Evolutionary conservation across 2,888 invertebrate species (phyloP).

Genomic region (Eupithecia abbreviata): DNA sequence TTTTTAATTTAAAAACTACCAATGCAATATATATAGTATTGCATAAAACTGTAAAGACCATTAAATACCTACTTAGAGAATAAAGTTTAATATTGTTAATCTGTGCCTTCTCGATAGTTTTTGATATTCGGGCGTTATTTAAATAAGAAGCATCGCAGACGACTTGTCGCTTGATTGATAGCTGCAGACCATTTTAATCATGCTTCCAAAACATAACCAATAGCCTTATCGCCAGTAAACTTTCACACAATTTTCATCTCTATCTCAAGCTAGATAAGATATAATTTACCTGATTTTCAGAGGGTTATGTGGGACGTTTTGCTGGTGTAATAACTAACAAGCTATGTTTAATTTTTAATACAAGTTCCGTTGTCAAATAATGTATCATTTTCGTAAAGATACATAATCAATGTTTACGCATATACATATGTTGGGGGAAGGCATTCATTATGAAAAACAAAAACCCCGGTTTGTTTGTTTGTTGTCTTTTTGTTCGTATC

Average conservation of each 20-base stretch:
- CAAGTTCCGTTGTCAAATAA: constrained; percentile 61
- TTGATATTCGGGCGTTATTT: constrained; percentile 62
- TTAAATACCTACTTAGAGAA: too few relatives aligned
- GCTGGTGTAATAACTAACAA: constrained; percentile 25
- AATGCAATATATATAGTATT: background rate
- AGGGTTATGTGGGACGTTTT: constrained; percentile 17
- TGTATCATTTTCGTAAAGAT: constrained; percentile 51
- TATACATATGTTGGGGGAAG: constrained; percentile 13
- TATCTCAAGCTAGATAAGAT: constrained; percentile 4
- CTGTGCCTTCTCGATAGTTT: constrained; percentile 33
- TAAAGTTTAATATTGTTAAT: background rate
- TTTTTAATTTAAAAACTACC: too few relatives aligned
- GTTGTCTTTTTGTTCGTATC: background rate
- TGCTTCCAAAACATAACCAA: constrained; percentile 48
- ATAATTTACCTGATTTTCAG: constrained; percentile 10
- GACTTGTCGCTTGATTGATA: constrained; percentile 78
- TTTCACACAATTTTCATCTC: constrained; percentile 36
- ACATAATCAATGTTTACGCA: constrained; percentile 40
- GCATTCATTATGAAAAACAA: constrained; percentile 4
- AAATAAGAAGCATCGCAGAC: constrained; percentile 73
- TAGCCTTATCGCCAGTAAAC: constrained; percentile 34
- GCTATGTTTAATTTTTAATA: constrained; percentile 56
- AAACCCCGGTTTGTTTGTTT: background rate
- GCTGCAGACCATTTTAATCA: constrained; percentile 77
- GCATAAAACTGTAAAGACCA: too few relatives aligned